Evolutionary conservation across 2,113 vertebrate species (phyloP), one percentile per base, ranked within the genome.

Genomic region (Galbula dea): DNA sequence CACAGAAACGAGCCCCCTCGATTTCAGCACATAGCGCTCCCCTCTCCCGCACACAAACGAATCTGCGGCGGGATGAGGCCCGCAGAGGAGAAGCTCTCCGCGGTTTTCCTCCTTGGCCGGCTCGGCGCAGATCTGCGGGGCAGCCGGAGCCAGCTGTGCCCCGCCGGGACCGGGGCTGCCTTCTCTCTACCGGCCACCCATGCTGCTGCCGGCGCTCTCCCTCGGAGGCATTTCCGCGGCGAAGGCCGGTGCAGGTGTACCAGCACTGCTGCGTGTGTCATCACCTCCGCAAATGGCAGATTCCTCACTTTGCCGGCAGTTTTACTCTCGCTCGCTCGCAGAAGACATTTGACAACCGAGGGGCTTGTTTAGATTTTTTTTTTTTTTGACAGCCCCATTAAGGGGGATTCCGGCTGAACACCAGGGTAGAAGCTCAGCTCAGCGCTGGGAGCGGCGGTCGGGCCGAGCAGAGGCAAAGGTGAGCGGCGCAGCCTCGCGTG

Each of bases 201-300:
- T 93, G 97, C 96, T 96, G 98, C 96, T 41, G 14, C 22, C 61
- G 39, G 45, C 36, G 73, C 43, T 69, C 88, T 94, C 86, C 85
- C 79, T 69, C 49, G 66, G 93, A 94, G 97, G 96, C 97, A 97
- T 98, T 98, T 98, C 97, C 97, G 96, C 96, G 94, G 93, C 96
- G 58, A 93, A 96, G 96, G 94, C 71, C 85, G 82, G 94, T 80
- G 97, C 98, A 99, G 98, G 98, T 98, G 98, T 97, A 98, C 89
- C 98, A 98, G 98, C 98, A 90, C 96, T 97, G 98, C 97, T 92
- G 76, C 96, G 94, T 98, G 97, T 98, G 98, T 99, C 98, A 98
- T 98, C 98, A 97, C 98, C 98, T 96, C 97, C 86, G 90, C 27
- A 89, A 88, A 98, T 85, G 96, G 96, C 96, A 90, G 62, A 94